A percentile compares a stretch with the other conserved stretches of the same genome.
Evolutionary conservation across 2,888 invertebrate genomes (phyloP).

Genomic region (Drosophila ezoana): DNA sequence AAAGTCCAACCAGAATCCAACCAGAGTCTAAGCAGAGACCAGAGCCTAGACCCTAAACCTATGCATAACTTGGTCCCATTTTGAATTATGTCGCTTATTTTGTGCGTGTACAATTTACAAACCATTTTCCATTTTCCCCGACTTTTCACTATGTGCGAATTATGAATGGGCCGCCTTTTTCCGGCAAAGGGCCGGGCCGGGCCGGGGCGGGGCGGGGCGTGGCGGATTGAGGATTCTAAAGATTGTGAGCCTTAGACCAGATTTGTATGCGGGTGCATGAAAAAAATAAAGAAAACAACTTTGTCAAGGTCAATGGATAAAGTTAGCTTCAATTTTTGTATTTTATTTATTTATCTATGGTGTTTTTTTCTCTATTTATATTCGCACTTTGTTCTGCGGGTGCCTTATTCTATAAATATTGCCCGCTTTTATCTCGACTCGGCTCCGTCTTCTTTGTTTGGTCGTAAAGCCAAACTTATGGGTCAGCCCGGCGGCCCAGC

Average conservation of each 20-base stretch:
- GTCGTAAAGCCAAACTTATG: constrained; percentile 57
- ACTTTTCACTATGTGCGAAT: constrained; percentile 40
- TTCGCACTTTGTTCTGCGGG: constrained; percentile 26
- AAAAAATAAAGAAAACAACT: constrained; percentile 38
- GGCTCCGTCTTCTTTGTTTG: constrained; percentile 13
- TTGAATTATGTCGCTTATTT: constrained; percentile 63
- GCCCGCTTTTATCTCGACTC: constrained; percentile 39
- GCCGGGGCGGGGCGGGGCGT: no score
- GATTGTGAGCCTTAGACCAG: constrained; percentile 22
- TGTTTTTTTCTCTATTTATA: constrained; percentile 39
- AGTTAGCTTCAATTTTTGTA: constrained; percentile 40
- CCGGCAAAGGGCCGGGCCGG: neutral
- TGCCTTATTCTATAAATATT: constrained; percentile 51
- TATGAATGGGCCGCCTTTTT: constrained; percentile 20
- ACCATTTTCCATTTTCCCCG: constrained; percentile 40
- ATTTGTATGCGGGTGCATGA: constrained; percentile 38
- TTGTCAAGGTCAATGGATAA: constrained; percentile 70
- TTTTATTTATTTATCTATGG: constrained; percentile 25
- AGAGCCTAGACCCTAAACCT: constrained; percentile 11
- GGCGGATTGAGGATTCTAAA: constrained; percentile 11
- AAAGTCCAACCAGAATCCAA: neutral
- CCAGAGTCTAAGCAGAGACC: neutral
- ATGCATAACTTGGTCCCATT: constrained; percentile 40
- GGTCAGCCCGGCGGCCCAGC: constrained; percentile 41
- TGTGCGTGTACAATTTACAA: constrained; percentile 57